These are phyloP conservation scores for Antrozous pallidus DNA, from an alignment of 2,797 vertebrate genomes.

Conservation along the genomic window DNA sequence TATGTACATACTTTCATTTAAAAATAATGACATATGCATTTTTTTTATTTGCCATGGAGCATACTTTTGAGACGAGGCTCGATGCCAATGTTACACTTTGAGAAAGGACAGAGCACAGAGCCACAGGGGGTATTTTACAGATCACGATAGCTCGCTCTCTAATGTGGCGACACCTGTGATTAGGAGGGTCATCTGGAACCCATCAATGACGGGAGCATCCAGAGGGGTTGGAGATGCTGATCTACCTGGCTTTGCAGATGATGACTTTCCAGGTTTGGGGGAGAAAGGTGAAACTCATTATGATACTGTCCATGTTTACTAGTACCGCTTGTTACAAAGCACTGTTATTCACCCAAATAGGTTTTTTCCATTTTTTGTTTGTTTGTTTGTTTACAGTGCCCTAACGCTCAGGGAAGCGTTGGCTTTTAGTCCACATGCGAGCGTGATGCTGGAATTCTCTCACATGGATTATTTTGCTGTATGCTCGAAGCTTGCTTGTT, in stretches of 20 bases:
- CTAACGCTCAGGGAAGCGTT: not conserved
- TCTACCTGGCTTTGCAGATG: slow-evolving; percentile 16
- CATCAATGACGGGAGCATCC: not conserved
- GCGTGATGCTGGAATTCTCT: not conserved
- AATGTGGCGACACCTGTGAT: not conserved
- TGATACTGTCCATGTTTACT: not conserved
- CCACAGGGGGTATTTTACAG: not conserved
- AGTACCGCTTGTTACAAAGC: slow-evolving; percentile 3
- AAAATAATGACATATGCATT: not conserved
- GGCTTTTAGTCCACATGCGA: not conserved
- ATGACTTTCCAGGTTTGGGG: not conserved
- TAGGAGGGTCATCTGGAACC: slow-evolving; percentile 29
- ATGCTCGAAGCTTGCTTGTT: not conserved
- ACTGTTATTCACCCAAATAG: not conserved
- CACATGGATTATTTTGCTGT: not conserved
- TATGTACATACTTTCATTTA: not conserved
- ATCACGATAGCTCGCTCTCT: not conserved
- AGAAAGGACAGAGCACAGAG: not conserved
- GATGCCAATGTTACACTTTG: not conserved
- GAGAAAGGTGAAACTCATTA: slow-evolving; percentile 35
- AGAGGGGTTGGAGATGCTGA: slow-evolving; percentile 9
- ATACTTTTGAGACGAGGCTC: not conserved
- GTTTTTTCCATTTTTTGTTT: not conserved
- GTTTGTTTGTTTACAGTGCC: not conserved
- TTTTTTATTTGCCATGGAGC: not conserved